Evolutionary conservation across 2,113 vertebrate species (phyloP).

Genomic region (Lampris incognitus): DNA sequence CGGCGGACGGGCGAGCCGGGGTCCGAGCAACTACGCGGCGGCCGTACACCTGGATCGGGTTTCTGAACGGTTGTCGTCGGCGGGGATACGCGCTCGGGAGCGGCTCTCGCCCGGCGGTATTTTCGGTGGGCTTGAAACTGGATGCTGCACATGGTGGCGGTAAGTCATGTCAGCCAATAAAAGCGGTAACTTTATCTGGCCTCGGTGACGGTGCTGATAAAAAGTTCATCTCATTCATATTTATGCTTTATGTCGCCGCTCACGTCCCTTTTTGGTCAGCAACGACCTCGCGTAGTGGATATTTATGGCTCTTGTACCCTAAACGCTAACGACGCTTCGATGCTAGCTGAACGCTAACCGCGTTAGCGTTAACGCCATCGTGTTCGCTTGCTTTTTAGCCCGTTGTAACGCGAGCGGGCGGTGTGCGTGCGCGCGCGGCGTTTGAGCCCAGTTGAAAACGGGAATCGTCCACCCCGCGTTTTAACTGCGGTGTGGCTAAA

Average conservation of each 20-base stretch:
- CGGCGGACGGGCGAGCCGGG: slow-evolving; percentile 14
- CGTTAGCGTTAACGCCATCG: neutral
- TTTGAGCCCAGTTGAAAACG: accelerated
- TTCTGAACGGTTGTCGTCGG: neutral
- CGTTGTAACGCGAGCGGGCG: neutral
- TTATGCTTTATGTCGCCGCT: no score
- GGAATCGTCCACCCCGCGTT: neutral
- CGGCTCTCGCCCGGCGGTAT: slow-evolving; percentile 23
- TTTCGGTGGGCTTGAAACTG: slow-evolving; percentile 54
- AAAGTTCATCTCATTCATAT: no score
- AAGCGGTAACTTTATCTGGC: no score
- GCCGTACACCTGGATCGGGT: no score
- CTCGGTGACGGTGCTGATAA: no score
- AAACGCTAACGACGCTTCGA: no score
- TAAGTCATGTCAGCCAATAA: no score
- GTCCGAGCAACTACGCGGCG: neutral
- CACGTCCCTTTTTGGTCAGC: no score
- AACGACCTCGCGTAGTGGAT: no score
- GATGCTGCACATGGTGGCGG: neutral
- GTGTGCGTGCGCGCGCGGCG: neutral
- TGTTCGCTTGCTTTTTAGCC: neutral
- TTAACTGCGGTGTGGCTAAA: accelerated
- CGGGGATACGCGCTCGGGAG: neutral
- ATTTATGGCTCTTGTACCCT: no score
- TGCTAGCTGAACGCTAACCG: slow-evolving; percentile 15